phyloP scores from a whole-genome alignment of 2,113 vertebrate species.

The Rutilus rutilus region DNA sequence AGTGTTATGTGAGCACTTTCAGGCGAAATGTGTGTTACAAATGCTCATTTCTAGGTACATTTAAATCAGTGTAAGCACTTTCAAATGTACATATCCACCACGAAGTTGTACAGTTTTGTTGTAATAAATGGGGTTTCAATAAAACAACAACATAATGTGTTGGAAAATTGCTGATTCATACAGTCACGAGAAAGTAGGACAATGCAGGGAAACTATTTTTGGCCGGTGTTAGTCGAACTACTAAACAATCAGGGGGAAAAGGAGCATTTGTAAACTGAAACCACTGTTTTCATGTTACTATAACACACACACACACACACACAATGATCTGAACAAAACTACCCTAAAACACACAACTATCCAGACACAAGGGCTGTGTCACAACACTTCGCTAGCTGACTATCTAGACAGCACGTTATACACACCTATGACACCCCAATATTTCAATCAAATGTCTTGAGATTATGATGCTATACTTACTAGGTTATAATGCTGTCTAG shows the following conservation, averaged over 20 bases:
- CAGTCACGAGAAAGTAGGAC: background rate
- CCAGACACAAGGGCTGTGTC: background rate
- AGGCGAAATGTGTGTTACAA: background rate
- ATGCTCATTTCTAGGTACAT: background rate
- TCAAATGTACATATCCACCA: background rate
- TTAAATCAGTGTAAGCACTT: background rate
- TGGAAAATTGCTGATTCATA: background rate
- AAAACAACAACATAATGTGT: background rate
- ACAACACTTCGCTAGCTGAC: background rate
- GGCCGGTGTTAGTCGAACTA: background rate
- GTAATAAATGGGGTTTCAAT: no score
- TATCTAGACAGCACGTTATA: background rate
- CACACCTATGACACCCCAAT: background rate
- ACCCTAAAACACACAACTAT: background rate
- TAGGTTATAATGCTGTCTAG: background rate
- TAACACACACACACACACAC: background rate
- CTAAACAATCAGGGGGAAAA: slow-evolving; percentile 29
- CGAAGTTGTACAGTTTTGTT: background rate
- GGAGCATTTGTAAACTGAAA: slow-evolving; percentile 12
- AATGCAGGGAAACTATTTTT: slow-evolving; percentile 16
- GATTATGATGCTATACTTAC: background rate
- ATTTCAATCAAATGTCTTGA: background rate
- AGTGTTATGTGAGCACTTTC: background rate
- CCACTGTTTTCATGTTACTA: background rate
- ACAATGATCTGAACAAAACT: background rate